phyloP scores from a whole-genome alignment of 1,140 invertebrate species.

The Diachasmimorpha longicaudata region DNA sequence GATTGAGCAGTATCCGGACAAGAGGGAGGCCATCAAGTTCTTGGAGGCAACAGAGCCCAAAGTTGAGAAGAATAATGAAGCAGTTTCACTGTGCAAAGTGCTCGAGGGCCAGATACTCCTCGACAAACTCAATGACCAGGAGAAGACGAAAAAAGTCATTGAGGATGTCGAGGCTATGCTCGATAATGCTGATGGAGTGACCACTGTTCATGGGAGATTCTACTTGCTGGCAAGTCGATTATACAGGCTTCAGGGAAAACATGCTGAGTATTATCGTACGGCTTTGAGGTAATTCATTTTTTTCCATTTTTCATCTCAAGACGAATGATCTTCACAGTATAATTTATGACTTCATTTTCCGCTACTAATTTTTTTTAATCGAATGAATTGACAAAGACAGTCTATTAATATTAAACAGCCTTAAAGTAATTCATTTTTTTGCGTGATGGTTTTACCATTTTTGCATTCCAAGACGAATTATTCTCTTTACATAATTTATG shows the following conservation, averaged over 20 bases:
- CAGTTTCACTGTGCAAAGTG: slow-evolving; percentile 82
- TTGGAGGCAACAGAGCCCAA: slow-evolving; percentile 86
- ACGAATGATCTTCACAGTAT: too few species aligned
- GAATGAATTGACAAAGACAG: too few species aligned
- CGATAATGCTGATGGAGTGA: slow-evolving; percentile 89
- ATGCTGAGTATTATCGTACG: slow-evolving; percentile 93
- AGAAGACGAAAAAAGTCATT: slow-evolving; percentile 85
- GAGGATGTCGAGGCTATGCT: slow-evolving; percentile 88
- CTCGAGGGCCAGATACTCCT: slow-evolving; percentile 86
- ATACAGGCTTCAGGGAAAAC: slow-evolving; percentile 79
- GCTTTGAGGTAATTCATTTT: slow-evolving; percentile 89
- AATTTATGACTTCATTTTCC: too few species aligned
- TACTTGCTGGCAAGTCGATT: slow-evolving; percentile 94
- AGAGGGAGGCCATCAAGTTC: slow-evolving; percentile 83
- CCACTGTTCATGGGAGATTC: slow-evolving; percentile 92
- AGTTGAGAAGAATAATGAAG: slow-evolving; percentile 88
- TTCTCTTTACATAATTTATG: too few species aligned
- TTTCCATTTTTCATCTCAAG: slow-evolving; percentile 70
- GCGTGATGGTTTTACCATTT: too few species aligned
- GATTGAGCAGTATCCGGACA: slow-evolving; percentile 80
- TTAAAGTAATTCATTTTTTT: slow-evolving; percentile 90
- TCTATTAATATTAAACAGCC: slow-evolving; percentile 97
- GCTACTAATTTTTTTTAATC: too few species aligned
- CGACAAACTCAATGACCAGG: slow-evolving; percentile 81
- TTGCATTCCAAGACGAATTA: not conserved